Base-by-base conservation (phyloP, 1,140 invertebrate genomes). In the Harlomillsia oculata region DNA sequence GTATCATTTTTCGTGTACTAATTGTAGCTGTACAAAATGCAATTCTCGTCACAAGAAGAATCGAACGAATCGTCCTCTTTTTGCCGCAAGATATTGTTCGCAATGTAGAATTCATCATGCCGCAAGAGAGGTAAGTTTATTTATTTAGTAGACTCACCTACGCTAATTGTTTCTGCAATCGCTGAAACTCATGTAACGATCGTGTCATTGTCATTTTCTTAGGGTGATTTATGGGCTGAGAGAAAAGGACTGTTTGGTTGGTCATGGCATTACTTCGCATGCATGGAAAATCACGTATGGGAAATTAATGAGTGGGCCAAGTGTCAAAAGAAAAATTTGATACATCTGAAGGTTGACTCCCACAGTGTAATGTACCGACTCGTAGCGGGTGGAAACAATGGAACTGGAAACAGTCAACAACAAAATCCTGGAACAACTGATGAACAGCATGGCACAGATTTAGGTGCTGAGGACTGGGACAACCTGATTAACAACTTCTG, bases 171-270 rank as follows among this genome's bases (percentile, higher is more conserved):
- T 49, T 55, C 54, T 61, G 66, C 13, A 36, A 36, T 36, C 5
- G 34, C 13, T 5, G 25, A 3, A 41, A 41, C 21, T n/a, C 14
- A 41, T 41, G 23, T 40, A 8, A 20, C 37, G 6, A 14, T 40
- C 34, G n/a, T 48, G 8, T n/a, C n/a, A 13, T 20, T 32, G 20
- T 5, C 9, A 49, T 53, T 41, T 64, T 68, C 68, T 25, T 70
- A 92, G 90, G 90, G 87, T 60, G 92, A 96, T 71, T 89, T 96
- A 62, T 95, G 92, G 92, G 89, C 90, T 40, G 91, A 96, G 75
- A 88, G 85, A 40, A 79, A 55, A 62, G 63, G 80, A 63, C 79
- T 86, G 72, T 79, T 91, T 74, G 89, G 90, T 45, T 81, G 93
- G 61, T 76, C 85, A 37, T 92, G 89, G 84, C 83, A 89, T 74